These are phyloP conservation scores for Clivina fossor DNA, from an alignment of 2,888 invertebrate species.

Conservation along the genomic window DNA sequence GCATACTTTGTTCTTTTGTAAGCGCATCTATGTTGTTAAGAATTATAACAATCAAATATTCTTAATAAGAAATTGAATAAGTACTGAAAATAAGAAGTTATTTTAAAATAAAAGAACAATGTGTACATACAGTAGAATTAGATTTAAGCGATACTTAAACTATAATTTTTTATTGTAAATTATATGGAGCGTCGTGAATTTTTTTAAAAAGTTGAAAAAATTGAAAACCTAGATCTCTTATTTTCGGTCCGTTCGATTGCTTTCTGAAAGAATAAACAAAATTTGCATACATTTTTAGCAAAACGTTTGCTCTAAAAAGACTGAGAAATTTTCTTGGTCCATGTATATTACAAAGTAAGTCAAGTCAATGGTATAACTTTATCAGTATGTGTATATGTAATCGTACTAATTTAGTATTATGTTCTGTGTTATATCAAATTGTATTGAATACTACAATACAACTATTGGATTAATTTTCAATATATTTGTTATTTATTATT, in stretches of 20 bases:
- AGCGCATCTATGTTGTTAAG: conserved; percentile 9
- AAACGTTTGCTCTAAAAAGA: conserved; percentile 31
- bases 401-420: conserved; percentile 35
- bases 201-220: conserved; percentile 9
- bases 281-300: conserved; percentile 27
- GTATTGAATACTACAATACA: conserved; percentile 32
- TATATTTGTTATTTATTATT: background rate
- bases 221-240: background rate
- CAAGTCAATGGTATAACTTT: conserved; percentile 33
- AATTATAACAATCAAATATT: conserved; percentile 30
- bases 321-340: conserved; percentile 33
- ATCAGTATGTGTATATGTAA: conserved; percentile 35
- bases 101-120: conserved; percentile 33
- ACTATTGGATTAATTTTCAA: conserved; percentile 32
- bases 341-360: conserved; percentile 27
- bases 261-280: conserved; percentile 10
- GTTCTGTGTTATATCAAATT: conserved; percentile 34
- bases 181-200: conserved; percentile 26
- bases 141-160: conserved; percentile 30
- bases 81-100: conserved; percentile 34
- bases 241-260: conserved; percentile 11
- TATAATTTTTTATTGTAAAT: conserved; percentile 35
- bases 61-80: conserved; percentile 31
- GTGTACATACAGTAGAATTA: conserved; percentile 34
- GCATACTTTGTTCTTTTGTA: conserved; percentile 17